These are phyloP conservation scores for Plestiodon gilberti DNA, from an alignment of 2,113 vertebrate genomes.

Conservation along the genomic window DNA sequence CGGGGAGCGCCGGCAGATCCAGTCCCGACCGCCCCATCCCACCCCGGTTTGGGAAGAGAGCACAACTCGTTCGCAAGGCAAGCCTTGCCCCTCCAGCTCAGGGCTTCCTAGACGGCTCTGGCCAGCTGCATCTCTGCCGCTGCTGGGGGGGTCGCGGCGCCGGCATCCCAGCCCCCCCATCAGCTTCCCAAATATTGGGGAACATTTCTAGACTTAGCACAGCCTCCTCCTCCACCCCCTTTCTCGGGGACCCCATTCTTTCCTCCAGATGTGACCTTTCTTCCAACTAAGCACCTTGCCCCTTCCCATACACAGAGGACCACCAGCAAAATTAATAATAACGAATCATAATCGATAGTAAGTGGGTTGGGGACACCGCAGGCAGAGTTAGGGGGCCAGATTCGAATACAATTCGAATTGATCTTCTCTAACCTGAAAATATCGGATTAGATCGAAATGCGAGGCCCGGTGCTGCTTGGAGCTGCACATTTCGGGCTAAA, in stretches of 20 bases:
- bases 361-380: background rate
- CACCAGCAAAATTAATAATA: background rate
- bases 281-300: background rate
- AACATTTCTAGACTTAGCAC: background rate
- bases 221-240: background rate
- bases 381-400: background rate
- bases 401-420: background rate
- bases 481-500: background rate
- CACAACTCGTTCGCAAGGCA: slow-evolving; percentile 21
- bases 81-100: background rate
- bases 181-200: background rate
- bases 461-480: background rate
- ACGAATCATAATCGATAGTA: background rate
- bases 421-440: background rate
- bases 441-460: background rate
- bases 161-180: background rate
- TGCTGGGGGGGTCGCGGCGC: background rate
- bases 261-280: background rate
- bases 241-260: background rate
- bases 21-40: too few species aligned
- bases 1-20: background rate
- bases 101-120: slow-evolving; percentile 47
- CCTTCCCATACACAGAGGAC: background rate
- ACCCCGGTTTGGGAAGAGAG: background rate
- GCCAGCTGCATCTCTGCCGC: background rate